A percentile compares a stretch with the other conserved stretches of the same genome.
These are phyloP conservation scores for Pollimyrus isidori DNA, from an alignment of 2,113 vertebrate genomes.

Conservation along the genomic window DNA sequence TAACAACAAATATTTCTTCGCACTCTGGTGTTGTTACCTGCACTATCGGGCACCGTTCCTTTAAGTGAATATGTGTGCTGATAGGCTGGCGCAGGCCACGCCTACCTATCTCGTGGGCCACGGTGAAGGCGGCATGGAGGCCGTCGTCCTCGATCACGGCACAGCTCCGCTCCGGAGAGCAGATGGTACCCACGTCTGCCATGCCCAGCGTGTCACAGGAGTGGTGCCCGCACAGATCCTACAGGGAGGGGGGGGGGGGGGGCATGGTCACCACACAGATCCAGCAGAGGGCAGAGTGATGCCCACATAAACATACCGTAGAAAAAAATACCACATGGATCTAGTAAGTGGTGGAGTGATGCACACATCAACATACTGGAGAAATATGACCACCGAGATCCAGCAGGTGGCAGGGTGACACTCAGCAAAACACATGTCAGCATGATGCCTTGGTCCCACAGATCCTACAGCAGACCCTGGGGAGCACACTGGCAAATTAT, in stretches of 20 bases:
- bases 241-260: slow-evolving; percentile 25
- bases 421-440: neutral
- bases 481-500: neutral
- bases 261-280: slow-evolving; percentile 3
- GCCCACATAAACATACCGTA: neutral
- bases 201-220: slow-evolving; percentile 98
- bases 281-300: neutral
- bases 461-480: neutral
- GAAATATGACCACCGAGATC: slow-evolving; percentile 85
- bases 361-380: neutral
- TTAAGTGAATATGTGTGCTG: neutral
- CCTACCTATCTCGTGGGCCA: slow-evolving; percentile 95
- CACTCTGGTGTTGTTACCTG: neutral
- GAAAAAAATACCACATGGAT: too few relatives aligned
- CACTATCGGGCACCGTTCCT: neutral
- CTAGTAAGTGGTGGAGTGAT: neutral
- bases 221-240: slow-evolving; percentile 98
- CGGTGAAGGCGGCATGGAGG: slow-evolving; percentile 92
- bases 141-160: slow-evolving; percentile 97
- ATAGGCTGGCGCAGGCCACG: neutral
- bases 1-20: neutral
- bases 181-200: slow-evolving; percentile 98
- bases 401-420: slow-evolving; percentile 47
- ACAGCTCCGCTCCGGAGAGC: slow-evolving; percentile 94
- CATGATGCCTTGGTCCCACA: too few relatives aligned